Percentiles rank a stretch among this genome's conserved stretches.
phyloP scores from a whole-genome alignment of 2,888 invertebrate species.

The Venusia cambrica region DNA sequence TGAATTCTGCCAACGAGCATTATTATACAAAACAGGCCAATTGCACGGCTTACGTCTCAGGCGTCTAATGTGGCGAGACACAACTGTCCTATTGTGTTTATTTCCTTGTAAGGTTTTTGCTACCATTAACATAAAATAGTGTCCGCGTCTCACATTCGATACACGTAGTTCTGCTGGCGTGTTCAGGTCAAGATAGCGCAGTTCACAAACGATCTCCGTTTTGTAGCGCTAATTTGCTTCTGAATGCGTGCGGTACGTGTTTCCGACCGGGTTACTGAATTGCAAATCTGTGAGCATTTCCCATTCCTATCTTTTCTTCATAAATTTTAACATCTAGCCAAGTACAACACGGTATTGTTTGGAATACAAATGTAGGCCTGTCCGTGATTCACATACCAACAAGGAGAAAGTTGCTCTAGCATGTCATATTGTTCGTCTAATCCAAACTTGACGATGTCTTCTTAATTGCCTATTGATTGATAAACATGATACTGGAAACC shows the following conservation, averaged over 20 bases:
- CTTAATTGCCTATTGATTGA: slow-evolving; percentile 17
- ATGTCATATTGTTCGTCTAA: slow-evolving; percentile 34
- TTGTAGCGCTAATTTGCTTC: slow-evolving; percentile 48
- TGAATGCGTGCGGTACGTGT: slow-evolving; percentile 42
- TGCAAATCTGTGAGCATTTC: slow-evolving; percentile 33
- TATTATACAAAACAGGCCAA: slow-evolving; percentile 74
- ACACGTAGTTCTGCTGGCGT: slow-evolving; percentile 54
- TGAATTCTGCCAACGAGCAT: slow-evolving; percentile 73
- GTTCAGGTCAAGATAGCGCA: slow-evolving; percentile 46
- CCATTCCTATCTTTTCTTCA: slow-evolving; percentile 21
- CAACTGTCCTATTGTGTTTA: slow-evolving; percentile 77
- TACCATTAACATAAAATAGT: slow-evolving; percentile 76
- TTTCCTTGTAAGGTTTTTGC: slow-evolving; percentile 74
- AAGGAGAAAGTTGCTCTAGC: slow-evolving; percentile 28
- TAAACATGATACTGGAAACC: slow-evolving; percentile 8
- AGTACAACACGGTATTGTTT: slow-evolving; percentile 25
- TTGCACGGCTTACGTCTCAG: slow-evolving; percentile 62
- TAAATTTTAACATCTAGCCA: slow-evolving; percentile 25
- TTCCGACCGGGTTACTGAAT: slow-evolving; percentile 31
- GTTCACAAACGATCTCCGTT: slow-evolving; percentile 43
- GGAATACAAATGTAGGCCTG: slow-evolving; percentile 26
- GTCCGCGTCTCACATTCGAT: slow-evolving; percentile 66
- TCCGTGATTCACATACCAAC: slow-evolving; percentile 26
- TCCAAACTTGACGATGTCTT: slow-evolving; percentile 10
- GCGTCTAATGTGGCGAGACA: slow-evolving; percentile 72